These are phyloP conservation scores for Chrysaora quinquecirrha DNA, from an alignment of 30 jellyfish, hydroid and myxozoan genomes.

Conservation along the genomic window DNA sequence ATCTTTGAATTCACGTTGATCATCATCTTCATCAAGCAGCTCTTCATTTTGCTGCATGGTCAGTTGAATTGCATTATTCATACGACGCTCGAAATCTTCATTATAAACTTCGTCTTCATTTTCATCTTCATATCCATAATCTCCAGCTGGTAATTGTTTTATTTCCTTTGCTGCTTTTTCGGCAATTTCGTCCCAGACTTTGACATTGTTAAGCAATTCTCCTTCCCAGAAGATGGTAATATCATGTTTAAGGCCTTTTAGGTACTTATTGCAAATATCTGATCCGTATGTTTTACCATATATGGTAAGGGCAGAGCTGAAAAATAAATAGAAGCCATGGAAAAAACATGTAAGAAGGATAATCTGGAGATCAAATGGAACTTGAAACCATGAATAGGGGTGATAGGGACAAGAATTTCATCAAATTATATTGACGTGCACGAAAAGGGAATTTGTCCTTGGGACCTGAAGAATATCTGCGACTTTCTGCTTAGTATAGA, in stretches of 20 bases:
- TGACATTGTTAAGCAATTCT: background rate
- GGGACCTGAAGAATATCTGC: no score
- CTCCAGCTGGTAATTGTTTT: background rate
- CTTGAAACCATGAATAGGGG: no score
- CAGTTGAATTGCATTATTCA: background rate
- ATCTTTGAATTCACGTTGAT: background rate
- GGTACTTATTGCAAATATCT: no score
- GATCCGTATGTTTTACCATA: no score
- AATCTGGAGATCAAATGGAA: no score
- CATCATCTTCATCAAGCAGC: background rate
- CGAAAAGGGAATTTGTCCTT: no score
- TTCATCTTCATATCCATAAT: background rate
- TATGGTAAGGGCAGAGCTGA: no score
- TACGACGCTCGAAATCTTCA: background rate
- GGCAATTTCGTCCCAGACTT: background rate
- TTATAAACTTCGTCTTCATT: background rate
- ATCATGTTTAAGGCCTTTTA: background rate
- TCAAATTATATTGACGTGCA: no score
- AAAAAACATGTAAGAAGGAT: no score
- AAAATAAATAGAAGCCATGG: no score
- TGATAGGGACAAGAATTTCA: no score
- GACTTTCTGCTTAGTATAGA: no score
- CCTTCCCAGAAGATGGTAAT: background rate
- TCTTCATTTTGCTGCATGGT: background rate
- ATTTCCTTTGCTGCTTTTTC: background rate